Evolutionary conservation across 2,113 vertebrate genomes (phyloP), one percentile per base, ranked within the genome.

Genomic region (Pomatostomus ruficeps): DNA sequence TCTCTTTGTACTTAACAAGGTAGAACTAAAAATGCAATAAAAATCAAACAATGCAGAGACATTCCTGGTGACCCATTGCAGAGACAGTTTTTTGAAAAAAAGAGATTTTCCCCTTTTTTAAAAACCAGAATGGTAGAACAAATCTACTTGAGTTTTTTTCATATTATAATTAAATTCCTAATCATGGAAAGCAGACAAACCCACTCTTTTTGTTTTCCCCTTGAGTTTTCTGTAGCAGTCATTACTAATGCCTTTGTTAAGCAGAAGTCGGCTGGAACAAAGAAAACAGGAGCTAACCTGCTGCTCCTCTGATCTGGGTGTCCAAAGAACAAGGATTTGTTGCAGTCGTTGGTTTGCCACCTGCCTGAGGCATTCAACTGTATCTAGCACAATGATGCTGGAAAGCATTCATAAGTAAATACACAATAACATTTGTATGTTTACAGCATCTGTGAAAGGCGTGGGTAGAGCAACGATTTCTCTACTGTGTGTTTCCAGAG

Each of bases 381-480:
- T 61, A 63, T 84, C 91, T 62, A 89, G 73, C 75, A 95, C 81
- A 94, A 67, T 40, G 40, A 77, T 49, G 55, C 73, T 88, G 87
- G 75, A 76, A 91, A 88, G 14, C 68, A 31, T 71, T 86, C 61
- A 81, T 18, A 75, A 84, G 52, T 75, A 84, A 91, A 91, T 18
- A 86, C 59, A 91, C 78, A 95, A 85, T 80, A 95, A 86, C 55
- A 81, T 90, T 58, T 81, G 36, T 80, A 38, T 49, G 33, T 91
- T 94, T 94, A 65, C 76, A 94, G 85, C 75, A 88, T 88, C 87
- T 95, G 82, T 8, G 5, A 74, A 85, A 96, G 79, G 73, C 78
- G 82, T 61, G 49, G 74, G 31, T 14, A 77, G 36, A 46, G 61
- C 1, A n/a, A n/a, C n/a, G 0, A 57, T 61, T 83, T 58, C 73